Base-by-base conservation (phyloP, 2,888 invertebrate species). In the Xestobium rufovillosum region DNA sequence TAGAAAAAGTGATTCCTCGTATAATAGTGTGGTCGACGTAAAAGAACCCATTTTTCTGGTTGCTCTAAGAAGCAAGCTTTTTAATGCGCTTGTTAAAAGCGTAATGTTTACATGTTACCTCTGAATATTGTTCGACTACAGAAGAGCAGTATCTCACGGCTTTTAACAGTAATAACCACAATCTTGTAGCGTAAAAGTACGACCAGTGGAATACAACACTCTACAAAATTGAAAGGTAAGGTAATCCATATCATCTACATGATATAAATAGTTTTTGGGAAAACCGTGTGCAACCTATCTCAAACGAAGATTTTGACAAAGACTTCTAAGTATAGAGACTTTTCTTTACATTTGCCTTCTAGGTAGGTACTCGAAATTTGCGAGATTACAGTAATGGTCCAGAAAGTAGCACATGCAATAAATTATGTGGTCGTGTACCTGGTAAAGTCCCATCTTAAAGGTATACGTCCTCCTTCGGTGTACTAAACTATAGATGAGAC, bases 201-300 rank as follows among this genome's bases (percentile, higher is more conserved):
- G 52, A 47, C 57, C 61, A 62, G 33, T 62, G 62, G 35, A 61
- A 58, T 10, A 55, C 47, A 4, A 57, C 31, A 36, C 59, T 55
- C 61, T 61, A 39, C 35, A 47, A 53, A 43, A 19, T n/a, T 8
- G 6, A 19, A 19, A 19, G 6, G 23, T 19, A 19, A 19, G 6
- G 23, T 19, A 19, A 19, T 19, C 23, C n/a, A 8, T 19, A 19
- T 6, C 23, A 19, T 8, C 23, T 8, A 19, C n/a, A 19, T 19
- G n/a, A 8, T 19, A 19, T 19, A n/a, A n/a, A n/a, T n/a, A n/a
- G n/a, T n/a, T n/a, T n/a, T n/a, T n/a, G n/a, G n/a, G n/a, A n/a
- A n/a, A n/a, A n/a, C n/a, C n/a, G n/a, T n/a, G n/a, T n/a, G n/a
- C n/a, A n/a, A n/a, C n/a, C n/a, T n/a, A n/a, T n/a, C n/a, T n/a